phyloP scores from a whole-genome alignment of 2,888 invertebrate genomes.

The Ophion ventricosus region DNA sequence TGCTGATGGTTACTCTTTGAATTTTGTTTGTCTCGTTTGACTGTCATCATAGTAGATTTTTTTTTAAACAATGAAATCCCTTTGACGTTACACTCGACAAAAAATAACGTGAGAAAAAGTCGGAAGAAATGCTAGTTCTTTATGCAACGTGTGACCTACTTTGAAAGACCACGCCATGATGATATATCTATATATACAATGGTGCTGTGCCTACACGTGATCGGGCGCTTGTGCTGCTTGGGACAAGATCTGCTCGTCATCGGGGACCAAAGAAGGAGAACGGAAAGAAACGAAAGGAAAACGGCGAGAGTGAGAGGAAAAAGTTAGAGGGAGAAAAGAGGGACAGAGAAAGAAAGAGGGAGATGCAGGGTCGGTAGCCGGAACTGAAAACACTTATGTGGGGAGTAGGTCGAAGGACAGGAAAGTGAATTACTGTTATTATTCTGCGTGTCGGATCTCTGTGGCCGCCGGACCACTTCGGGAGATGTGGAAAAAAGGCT shows the following conservation, averaged over 20 bases:
- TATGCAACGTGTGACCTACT: slow-evolving; percentile 65
- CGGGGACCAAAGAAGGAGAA: slow-evolving; percentile 56
- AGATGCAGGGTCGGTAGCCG: slow-evolving; percentile 69
- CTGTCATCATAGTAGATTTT: background rate
- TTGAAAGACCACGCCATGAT: slow-evolving; percentile 31
- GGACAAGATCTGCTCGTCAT: slow-evolving; percentile 67
- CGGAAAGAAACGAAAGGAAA: slow-evolving; percentile 41
- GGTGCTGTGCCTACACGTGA: slow-evolving; percentile 38
- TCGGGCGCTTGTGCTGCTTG: slow-evolving; percentile 46
- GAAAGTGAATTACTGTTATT: slow-evolving; percentile 74
- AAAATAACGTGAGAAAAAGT: slow-evolving; percentile 45
- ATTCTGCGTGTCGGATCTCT: slow-evolving; percentile 45
- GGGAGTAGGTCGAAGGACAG: slow-evolving; percentile 75
- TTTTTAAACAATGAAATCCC: background rate
- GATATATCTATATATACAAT: slow-evolving; percentile 24
- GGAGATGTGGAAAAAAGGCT: slow-evolving; percentile 55
- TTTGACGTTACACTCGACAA: background rate
- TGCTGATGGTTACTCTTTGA: background rate
- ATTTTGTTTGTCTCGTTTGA: background rate
- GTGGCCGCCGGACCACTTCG: slow-evolving; percentile 24
- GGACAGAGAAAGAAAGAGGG: slow-evolving; percentile 27
- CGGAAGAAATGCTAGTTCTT: slow-evolving; percentile 59
- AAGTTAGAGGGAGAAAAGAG: slow-evolving; percentile 20
- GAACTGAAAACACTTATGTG: slow-evolving; percentile 75
- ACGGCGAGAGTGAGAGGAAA: slow-evolving; percentile 19